Evolutionary conservation across 2,113 vertebrate genomes (phyloP).

Genomic region (Brachypodius melanocephalos): DNA sequence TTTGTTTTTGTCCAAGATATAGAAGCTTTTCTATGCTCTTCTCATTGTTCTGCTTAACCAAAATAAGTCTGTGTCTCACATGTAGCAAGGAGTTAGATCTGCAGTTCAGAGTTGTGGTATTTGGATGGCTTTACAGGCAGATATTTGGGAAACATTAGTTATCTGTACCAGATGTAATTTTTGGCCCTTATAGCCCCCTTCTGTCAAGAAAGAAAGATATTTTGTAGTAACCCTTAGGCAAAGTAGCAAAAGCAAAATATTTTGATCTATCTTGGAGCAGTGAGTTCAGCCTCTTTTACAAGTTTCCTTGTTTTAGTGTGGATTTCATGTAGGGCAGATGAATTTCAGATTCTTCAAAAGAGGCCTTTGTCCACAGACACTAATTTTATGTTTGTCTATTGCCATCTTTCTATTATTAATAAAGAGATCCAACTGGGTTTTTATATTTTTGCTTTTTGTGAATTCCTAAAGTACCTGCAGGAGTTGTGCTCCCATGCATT

Average conservation of each 20-base stretch:
- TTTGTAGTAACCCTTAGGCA: conserved; percentile 9
- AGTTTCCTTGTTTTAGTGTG: background rate
- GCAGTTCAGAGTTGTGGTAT: background rate
- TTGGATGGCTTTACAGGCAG: background rate
- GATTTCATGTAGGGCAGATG: background rate
- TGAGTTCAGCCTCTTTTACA: background rate
- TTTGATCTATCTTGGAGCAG: background rate
- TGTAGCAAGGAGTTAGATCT: background rate
- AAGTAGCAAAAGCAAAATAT: conserved; percentile 14
- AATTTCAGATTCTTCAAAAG: background rate
- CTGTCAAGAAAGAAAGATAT: background rate
- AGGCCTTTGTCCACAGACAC: background rate
- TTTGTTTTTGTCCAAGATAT: background rate
- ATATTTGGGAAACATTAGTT: conserved; percentile 3
- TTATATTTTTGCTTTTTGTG: background rate
- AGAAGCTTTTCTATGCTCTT: background rate
- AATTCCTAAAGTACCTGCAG: background rate
- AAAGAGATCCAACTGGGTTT: background rate
- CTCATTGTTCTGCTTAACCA: background rate
- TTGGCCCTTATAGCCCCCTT: background rate
- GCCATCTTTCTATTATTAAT: background rate
- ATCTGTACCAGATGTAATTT: conserved; percentile 39
- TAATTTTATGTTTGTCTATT: background rate
- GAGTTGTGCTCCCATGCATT: background rate
- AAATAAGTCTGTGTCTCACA: background rate